A percentile compares a stretch with the other conserved stretches of the same genome.
Evolutionary conservation across 2,113 vertebrate species (phyloP).

Genomic region (Fulica atra): DNA sequence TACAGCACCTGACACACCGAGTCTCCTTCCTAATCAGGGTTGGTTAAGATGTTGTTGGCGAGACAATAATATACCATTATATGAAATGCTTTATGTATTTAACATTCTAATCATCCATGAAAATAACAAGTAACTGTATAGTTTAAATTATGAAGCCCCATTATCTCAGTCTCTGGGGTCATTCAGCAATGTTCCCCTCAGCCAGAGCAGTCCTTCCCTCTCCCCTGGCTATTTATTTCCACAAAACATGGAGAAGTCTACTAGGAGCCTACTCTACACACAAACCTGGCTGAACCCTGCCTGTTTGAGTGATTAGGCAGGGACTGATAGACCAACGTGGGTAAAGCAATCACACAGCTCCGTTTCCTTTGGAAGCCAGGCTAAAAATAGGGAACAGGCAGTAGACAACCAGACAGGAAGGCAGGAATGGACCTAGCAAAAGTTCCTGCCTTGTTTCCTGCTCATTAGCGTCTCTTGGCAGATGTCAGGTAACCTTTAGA

Average conservation of each 20-base stretch:
- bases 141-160: neutral
- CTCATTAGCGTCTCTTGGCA: neutral
- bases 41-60: neutral
- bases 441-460: conserved; percentile 16
- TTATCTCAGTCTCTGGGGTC: neutral
- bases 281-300: neutral
- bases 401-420: conserved; percentile 12
- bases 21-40: neutral
- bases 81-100: neutral
- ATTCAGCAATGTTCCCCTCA: neutral
- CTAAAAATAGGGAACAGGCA: neutral
- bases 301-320: neutral
- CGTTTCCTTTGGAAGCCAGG: neutral
- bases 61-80: neutral
- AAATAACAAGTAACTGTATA: neutral
- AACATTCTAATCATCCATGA: neutral
- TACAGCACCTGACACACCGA: neutral
- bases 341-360: neutral
- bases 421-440: conserved; percentile 8
- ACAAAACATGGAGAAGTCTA: neutral
- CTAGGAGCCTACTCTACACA: neutral
- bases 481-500: conserved; percentile 28
- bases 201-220: neutral
- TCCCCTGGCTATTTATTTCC: neutral
- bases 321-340: neutral